Evolutionary conservation across 2,797 vertebrate genomes (phyloP), one percentile per base, ranked within the genome.

Genomic region (Acipenser ruthenus): DNA sequence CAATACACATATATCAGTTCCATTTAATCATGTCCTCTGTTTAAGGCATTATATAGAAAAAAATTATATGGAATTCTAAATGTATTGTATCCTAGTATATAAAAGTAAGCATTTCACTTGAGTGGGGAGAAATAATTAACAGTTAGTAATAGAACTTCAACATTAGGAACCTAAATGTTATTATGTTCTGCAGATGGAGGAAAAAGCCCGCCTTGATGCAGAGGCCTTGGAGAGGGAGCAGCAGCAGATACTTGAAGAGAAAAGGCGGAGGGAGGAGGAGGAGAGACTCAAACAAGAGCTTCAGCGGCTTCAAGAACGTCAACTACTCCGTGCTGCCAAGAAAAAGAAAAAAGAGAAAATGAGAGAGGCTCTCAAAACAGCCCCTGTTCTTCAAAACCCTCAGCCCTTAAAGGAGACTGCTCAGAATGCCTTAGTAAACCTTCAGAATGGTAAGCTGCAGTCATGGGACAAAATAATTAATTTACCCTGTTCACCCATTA

Each of bases 261-360:
- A 93, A 76, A 84, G 84, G 72, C 86, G 80, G 10, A 84, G 76
- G 63, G 87, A 84, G 64, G 91, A 92, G 68, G 92, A 93, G 13
- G 90, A 88, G 15, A 89, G 81, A 5, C 89, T 97, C 67, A 91
- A 95, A 74, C 91, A 91, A 66, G 94, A 96, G 66, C 78, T 97
- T 3, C 92, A 91, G 1, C 86, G 92, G 48, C 90, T 98, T 72
- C 94, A 96, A 71, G 94, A 96, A 77, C 87, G 94, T 53, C 94
- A 94, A 78, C 94, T 94, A 23, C 85, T 95, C 66, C 84, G 91
- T 0, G 86, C 89, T 0, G 84, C 90, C 56, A 98, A 95, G 81
- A 98, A 98, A 87, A 98, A 97, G 92, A 96, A 91, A 89, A 95
- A 92, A 80, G 96, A 98, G 52, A 87, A 91, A 73, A 80, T 86